Evolutionary conservation across 2,888 invertebrate species (phyloP).

Genomic region (Orthosia cruda): DNA sequence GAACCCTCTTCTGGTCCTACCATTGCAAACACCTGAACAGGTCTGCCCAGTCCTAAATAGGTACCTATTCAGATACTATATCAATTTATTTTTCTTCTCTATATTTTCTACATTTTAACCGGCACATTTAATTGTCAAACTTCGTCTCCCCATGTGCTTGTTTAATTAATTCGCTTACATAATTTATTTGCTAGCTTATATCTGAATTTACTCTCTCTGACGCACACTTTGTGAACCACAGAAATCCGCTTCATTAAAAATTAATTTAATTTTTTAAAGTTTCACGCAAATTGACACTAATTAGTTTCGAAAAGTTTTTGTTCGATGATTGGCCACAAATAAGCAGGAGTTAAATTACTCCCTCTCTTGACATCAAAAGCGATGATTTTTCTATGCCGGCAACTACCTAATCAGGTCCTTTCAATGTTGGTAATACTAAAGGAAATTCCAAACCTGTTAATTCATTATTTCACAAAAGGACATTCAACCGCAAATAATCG

Average conservation of each 20-base stretch:
- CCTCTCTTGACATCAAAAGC: too few species aligned
- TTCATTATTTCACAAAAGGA: too few species aligned
- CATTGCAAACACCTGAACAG: not conserved
- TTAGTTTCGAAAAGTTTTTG: slow-evolving; percentile 13
- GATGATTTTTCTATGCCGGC: too few species aligned
- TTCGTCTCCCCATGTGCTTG: not conserved
- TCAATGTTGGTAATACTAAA: too few species aligned
- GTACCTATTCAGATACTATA: not conserved
- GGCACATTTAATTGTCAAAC: not conserved
- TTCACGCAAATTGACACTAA: slow-evolving; percentile 8
- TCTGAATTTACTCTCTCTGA: not conserved
- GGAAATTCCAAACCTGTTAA: too few species aligned
- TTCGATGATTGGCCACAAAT: slow-evolving; percentile 16
- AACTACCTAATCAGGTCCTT: too few species aligned
- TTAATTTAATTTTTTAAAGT: slow-evolving; percentile 2
- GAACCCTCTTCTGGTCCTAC: not conserved
- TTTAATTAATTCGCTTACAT: slow-evolving; percentile 20
- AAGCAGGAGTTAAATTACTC: not conserved
- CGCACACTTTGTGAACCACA: not conserved
- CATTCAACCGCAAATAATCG: too few species aligned
- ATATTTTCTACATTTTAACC: not conserved
- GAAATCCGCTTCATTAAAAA: not conserved
- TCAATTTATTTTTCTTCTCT: too few species aligned
- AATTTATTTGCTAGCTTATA: slow-evolving; percentile 5
- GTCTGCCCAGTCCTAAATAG: not conserved